Evolutionary conservation across 2,888 invertebrate genomes (phyloP).

Genomic region (Lithophane ornitopus): DNA sequence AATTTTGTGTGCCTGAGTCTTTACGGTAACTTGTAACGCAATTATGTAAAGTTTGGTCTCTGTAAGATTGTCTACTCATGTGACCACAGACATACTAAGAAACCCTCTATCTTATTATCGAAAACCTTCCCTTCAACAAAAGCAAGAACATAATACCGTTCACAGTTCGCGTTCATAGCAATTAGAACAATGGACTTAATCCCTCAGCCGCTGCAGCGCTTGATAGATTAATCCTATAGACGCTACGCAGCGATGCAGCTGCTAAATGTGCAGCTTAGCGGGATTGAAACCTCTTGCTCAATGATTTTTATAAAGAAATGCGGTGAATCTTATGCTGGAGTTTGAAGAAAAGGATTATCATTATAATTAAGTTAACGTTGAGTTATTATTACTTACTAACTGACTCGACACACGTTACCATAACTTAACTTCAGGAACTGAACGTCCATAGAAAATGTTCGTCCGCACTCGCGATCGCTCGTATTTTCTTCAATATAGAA

Average conservation of each 20-base stretch:
- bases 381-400: not conserved
- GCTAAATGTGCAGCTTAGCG: constrained; percentile 43
- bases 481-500: too few species aligned
- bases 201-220: constrained; percentile 54
- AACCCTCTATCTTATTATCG: not conserved
- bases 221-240: constrained; percentile 57
- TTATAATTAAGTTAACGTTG: not conserved
- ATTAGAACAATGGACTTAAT: constrained; percentile 56
- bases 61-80: too few species aligned
- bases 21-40: too few species aligned
- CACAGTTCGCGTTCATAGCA: constrained; percentile 30
- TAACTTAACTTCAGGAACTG: too few species aligned
- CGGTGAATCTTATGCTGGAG: not conserved
- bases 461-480: too few species aligned
- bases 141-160: constrained; percentile 3
- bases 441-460: too few species aligned
- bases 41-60: not conserved
- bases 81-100: not conserved
- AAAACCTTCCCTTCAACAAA: not conserved
- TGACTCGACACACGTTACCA: too few species aligned
- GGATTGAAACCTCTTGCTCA: constrained; percentile 30
- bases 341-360: constrained; percentile 8
- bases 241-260: constrained; percentile 47
- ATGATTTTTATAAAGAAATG: constrained; percentile 19
- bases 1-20: not conserved